Evolutionary conservation across 2,888 invertebrate genomes (phyloP).

Genomic region (Lasioglossum calceatum): DNA sequence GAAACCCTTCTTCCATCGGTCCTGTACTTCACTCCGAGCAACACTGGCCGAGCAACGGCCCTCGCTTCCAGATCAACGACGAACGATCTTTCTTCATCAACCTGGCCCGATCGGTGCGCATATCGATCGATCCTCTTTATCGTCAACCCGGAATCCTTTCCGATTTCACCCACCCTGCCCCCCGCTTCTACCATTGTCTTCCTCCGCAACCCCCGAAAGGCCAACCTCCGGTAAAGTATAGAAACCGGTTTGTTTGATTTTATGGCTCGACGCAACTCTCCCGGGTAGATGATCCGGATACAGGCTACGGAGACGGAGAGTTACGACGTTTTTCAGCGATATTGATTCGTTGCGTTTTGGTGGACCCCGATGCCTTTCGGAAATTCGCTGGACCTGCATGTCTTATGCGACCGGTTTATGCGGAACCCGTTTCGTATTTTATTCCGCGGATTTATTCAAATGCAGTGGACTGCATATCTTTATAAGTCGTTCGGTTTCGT

Average conservation of each 20-base stretch:
- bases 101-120: slow-evolving; percentile 43
- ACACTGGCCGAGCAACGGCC: slow-evolving; percentile 32
- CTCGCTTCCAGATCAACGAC: slow-evolving; percentile 61
- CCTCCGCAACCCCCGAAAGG: not conserved
- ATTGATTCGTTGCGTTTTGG: slow-evolving; percentile 4
- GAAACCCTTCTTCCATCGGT: not conserved
- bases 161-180: not conserved
- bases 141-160: slow-evolving; percentile 6
- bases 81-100: slow-evolving; percentile 56
- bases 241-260: slow-evolving; percentile 28
- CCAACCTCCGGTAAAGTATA: slow-evolving; percentile 18
- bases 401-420: not conserved
- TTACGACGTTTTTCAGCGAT: slow-evolving; percentile 5
- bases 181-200: not conserved
- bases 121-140: slow-evolving; percentile 40
- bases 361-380: not conserved
- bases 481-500: not conserved
- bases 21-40: not conserved
- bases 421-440: not conserved
- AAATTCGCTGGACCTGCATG: not conserved
- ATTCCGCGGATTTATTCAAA: not conserved
- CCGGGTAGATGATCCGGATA: slow-evolving; percentile 43
- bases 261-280: slow-evolving; percentile 46
- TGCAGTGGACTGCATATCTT: not conserved
- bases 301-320: slow-evolving; percentile 1